Evolutionary conservation across 2,797 vertebrate genomes (phyloP), one percentile per base, ranked within the genome.

Genomic region (Hafferia zeledoni): DNA sequence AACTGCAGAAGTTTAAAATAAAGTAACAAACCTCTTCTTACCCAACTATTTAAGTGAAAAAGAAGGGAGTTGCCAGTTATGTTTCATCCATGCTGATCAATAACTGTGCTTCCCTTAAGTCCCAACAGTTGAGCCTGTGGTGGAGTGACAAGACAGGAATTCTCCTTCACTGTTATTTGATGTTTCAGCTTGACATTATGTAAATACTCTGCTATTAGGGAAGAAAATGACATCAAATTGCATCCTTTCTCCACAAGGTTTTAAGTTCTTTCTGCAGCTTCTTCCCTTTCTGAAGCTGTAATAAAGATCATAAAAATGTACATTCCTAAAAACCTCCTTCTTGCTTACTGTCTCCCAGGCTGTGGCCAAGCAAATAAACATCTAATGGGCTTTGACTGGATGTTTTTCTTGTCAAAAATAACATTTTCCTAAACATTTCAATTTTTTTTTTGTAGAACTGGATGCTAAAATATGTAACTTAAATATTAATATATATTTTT

Each of bases 171-270:
- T 59, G 50, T 71, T 92, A 61, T 28, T 92, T 75, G 80, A 85
- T 78, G 55, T 87, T 93, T 94, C 85, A 74, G 80, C 72, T 94
- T 86, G 74, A 90, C 82, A 88, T 95, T 93, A 95, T 92, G 83
- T 95, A 94, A 95, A 97, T 96, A 96, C 55, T 85, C 76, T 60
- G 79, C 87, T 92, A 63, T 92, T 96, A 95, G 33, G 72, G 80
- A 79, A 72, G 81, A 92, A 95, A 93, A 96, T 96, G 79, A 83
- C 80, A 93, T 92, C 65, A 96, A 96, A 93, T 94, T 91, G 94
- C 91, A 92, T 94, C 91, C 63, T 78, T 89, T 88, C 47, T 91
- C 89, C 83, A 72, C 67, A 41, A 94, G 83, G 53, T 90, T 94
- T 93, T 81, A 93, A 69, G 55, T 89, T 92, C 76, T 92, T 93